phyloP scores from a whole-genome alignment of 2,113 vertebrate species.

The Amphiprion percula region DNA sequence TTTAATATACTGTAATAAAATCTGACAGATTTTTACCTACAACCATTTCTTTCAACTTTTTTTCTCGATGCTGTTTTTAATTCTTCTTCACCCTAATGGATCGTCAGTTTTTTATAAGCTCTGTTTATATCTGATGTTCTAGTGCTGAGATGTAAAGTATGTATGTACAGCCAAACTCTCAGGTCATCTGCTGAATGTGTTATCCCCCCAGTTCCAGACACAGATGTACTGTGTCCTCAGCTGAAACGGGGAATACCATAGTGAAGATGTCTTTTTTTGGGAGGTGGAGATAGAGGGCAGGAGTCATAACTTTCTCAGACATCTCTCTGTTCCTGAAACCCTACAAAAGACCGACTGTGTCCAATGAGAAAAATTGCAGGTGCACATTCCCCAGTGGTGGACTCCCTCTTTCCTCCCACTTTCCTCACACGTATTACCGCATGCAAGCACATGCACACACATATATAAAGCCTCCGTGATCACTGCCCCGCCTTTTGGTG shows the following conservation, averaged over 20 bases:
- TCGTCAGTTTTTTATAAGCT: constrained; percentile 15
- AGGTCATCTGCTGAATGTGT: constrained; percentile 27
- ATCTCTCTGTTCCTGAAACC: constrained; percentile 54
- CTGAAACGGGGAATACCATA: constrained; percentile 21
- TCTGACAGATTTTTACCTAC: background rate
- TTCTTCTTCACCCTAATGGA: background rate
- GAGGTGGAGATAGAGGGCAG: constrained; percentile 27
- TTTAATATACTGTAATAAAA: background rate
- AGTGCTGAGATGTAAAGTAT: background rate
- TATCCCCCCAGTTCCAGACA: background rate
- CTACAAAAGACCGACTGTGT: constrained; percentile 81
- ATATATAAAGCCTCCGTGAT: constrained; percentile 42
- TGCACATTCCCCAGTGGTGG: constrained; percentile 77
- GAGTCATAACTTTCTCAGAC: constrained; percentile 65
- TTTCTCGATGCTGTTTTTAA: background rate
- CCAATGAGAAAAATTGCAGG: constrained; percentile 81
- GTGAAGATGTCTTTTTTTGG: constrained; percentile 47
- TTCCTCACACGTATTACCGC: constrained; percentile 52
- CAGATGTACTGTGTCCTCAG: background rate
- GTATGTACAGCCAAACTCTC: background rate
- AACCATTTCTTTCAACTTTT: constrained; percentile 4
- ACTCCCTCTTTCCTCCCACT: constrained; percentile 46
- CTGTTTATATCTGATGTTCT: constrained; percentile 24
- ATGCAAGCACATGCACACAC: constrained; percentile 17
- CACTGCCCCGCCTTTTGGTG: constrained; percentile 66